Evolutionary conservation across 2,797 vertebrate genomes (phyloP), one percentile per base, ranked within the genome.

Genomic region (Helarctos malayanus): DNA sequence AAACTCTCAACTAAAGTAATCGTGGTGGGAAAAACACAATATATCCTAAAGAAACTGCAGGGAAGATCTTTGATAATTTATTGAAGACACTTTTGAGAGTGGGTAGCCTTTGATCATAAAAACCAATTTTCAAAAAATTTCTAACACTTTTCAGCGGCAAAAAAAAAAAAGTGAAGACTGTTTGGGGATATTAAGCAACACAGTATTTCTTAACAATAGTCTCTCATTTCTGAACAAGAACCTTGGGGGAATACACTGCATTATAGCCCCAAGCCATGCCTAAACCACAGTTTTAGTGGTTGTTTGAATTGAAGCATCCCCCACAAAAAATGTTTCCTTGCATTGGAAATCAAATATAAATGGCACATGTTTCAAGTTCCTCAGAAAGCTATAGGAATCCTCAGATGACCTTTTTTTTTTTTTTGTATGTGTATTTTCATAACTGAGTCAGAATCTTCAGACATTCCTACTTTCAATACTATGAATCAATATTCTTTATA

Each of bases 41-140:
- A 85, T 86, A 95, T 93, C 29, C n/a, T 96, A 91, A 97, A 98
- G 95, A 98, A 98, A 96, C 23, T 97, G 27, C 79, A 96, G 79
- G 45, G 35, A 96, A 97, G 15, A 23, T 96, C 83, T 98, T 98
- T 98, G 88, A 98, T 98, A 97, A 97, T 95, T 98, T 98, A 97
- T 97, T 98, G 95, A 98, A 98, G 93, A 96, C 25, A 91, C 18
- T 97, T 98, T 98, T 97, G 69, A 97, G 97, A 98, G 8, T 92
- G 6, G 18, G 29, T 92, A 59, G 16, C 25, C 89, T 98, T 98
- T 97, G 95, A 98, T 97, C 69, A 91, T 92, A 90, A 96, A 94
- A 95, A 71, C 0, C 78, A 80, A 90, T 97, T 98, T 98, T 96
- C 71, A 98, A 98, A 98, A 93, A 96, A 78, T 96, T 27, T 84